These are phyloP conservation scores for Antennarius striatus DNA, from an alignment of 2,113 vertebrate species.

Conservation along the genomic window DNA sequence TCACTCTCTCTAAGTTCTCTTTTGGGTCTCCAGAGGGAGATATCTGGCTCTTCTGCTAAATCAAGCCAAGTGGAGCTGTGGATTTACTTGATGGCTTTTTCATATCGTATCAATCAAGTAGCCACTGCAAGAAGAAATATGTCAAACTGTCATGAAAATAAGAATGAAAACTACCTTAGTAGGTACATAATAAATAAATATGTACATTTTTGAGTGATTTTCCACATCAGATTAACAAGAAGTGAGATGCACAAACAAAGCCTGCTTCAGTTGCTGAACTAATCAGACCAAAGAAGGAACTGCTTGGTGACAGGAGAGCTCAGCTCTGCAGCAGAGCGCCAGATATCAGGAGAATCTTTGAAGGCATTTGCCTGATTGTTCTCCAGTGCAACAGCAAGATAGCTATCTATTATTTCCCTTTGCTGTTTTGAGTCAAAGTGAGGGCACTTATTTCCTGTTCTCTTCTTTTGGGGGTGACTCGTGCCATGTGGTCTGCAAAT, in stretches of 20 bases:
- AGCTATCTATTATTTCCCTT: conserved; percentile 76
- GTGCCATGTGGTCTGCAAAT: conserved; percentile 50
- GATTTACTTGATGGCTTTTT: no score
- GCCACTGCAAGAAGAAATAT: no score
- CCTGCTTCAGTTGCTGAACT: conserved; percentile 19
- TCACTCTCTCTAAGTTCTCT: neutral
- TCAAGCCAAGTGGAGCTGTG: no score
- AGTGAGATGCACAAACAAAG: conserved; percentile 18
- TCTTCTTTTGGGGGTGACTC: conserved; percentile 20
- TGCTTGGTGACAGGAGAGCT: conserved; percentile 49
- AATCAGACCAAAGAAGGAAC: conserved; percentile 68
- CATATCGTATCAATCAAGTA: no score
- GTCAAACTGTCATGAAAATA: no score
- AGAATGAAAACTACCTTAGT: no score
- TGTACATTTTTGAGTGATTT: neutral
- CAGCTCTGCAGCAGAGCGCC: conserved; percentile 14
- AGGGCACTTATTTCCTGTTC: conserved; percentile 64
- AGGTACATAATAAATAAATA: neutral
- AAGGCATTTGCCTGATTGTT: conserved; percentile 76
- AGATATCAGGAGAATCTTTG: conserved; percentile 62
- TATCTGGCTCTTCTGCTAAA: neutral
- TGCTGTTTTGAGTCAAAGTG: conserved; percentile 54
- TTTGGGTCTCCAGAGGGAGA: neutral
- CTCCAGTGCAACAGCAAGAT: conserved; percentile 70
- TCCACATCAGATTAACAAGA: neutral